Evolutionary conservation across 2,797 vertebrate species (phyloP).

Genomic region (Sebastes variabilis): DNA sequence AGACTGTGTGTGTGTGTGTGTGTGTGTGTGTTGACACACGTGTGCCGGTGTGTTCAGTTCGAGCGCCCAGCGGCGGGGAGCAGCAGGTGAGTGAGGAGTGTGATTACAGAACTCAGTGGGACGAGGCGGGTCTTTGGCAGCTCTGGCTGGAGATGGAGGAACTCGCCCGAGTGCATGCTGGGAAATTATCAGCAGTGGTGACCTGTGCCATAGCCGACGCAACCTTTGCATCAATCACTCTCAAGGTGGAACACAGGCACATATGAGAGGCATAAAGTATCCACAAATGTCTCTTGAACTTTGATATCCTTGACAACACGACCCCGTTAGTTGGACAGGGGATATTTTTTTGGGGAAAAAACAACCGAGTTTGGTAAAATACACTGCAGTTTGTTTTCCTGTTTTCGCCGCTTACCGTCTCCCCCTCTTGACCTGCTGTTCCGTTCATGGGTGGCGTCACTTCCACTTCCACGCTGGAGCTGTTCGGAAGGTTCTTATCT

Average conservation of each 20-base stretch:
- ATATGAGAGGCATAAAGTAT: conserved; percentile 63
- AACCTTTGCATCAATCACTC: conserved; percentile 69
- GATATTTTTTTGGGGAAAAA: background rate
- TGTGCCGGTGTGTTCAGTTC: conserved; percentile 25
- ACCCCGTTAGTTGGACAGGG: background rate
- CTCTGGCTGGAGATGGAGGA: conserved; percentile 69
- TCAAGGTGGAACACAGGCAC: conserved; percentile 58
- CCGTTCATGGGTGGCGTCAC: conserved; percentile 95
- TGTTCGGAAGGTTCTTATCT: conserved; percentile 94
- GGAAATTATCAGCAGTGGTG: conserved; percentile 71
- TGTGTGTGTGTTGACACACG: conserved; percentile 8
- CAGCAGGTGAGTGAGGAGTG: conserved; percentile 69
- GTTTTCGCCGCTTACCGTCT: conserved; percentile 75
- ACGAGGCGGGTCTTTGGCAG: conserved; percentile 91
- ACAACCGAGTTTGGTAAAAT: background rate
- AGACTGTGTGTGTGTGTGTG: background rate
- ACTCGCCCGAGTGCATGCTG: conserved; percentile 63
- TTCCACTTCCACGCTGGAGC: conserved; percentile 93
- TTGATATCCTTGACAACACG: conserved; percentile 14
- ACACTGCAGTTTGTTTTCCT: background rate
- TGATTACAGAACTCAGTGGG: conserved; percentile 83
- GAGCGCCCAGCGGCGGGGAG: conserved; percentile 44
- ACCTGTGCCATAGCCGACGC: conserved; percentile 53
- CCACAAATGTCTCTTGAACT: conserved; percentile 50
- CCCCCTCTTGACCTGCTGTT: conserved; percentile 88